Evolutionary conservation across 2,797 vertebrate genomes (phyloP).

Genomic region (Eospalax fontanierii): DNA sequence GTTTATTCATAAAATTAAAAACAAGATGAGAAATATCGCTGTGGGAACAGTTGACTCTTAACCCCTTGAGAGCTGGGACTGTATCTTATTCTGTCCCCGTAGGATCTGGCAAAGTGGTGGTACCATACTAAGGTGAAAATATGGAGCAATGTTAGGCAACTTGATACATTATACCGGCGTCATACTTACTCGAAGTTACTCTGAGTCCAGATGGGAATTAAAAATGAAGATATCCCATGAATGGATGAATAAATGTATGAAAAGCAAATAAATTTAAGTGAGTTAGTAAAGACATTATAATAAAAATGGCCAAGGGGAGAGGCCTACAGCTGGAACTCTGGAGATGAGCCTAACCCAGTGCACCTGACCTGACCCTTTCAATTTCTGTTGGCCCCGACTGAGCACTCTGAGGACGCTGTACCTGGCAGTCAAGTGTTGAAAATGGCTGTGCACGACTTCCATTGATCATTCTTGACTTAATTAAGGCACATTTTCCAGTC

Average conservation of each 20-base stretch:
- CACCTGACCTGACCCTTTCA: not conserved
- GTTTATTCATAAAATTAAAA: constrained; percentile 28
- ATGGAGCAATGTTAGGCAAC: not conserved
- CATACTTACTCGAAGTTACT: not conserved
- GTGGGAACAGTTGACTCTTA: not conserved
- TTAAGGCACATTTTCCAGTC: constrained; percentile 10
- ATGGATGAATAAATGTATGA: not conserved
- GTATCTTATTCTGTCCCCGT: not conserved
- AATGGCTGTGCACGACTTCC: not conserved
- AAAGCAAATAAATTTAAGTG: not conserved
- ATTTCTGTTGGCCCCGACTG: not conserved
- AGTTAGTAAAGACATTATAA: constrained; percentile 15
- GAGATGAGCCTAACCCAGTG: not conserved
- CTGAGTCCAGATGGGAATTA: not conserved
- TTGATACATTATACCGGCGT: not conserved
- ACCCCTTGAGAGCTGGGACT: not conserved
- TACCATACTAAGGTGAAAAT: not conserved
- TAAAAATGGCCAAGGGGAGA: not conserved
- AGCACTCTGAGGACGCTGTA: not conserved
- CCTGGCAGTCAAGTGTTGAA: not conserved
- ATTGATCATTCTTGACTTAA: not conserved
- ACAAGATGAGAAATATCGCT: not conserved
- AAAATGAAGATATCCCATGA: not conserved
- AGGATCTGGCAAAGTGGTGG: not conserved
- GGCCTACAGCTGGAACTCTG: not conserved